Base-by-base conservation (phyloP, 53 echinoderm and acorn worm species). In the Holothuria leucospilota region DNA sequence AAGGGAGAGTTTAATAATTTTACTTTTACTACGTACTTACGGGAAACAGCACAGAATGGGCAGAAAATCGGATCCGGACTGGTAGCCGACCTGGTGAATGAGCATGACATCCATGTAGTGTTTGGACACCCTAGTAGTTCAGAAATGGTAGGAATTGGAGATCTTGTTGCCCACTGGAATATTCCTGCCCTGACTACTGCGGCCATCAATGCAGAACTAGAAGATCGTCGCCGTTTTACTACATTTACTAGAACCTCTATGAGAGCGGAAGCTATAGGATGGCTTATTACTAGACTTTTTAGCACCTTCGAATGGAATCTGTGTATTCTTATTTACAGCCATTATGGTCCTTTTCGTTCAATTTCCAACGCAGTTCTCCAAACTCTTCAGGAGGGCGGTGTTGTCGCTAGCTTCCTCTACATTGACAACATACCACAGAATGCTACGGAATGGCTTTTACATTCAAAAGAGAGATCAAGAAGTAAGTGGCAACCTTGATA, bases 141-240 rank as follows among this genome's bases (percentile, higher is more conserved):
- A 42, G 75, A 75, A 27, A 75, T 75, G 75, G 20, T n/a, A 13
- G 51, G 75, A 13, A 52, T 75, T 5, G 75, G 38, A 12, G 75
- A 75, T 75, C 27, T 75, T 12, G 75, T 75, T n/a, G 25, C 49
- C 23, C 39, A 74, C 74, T 90, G 90, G 90, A 71, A 86, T 39
- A 42, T 90, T 8, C 63, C 90, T 23, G 86, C 86, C 38, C 11
- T 90, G 20, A 69, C 84, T 14, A 38, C 59, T 38, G 86, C 80
- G 34, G 62, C 78, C 20, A 74, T 86, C 29, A 38, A 79, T 1
- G 23, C 25, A 0, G 85, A 77, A 25, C 61, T 94, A 38, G 89
- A 91, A 21, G 90, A 94, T 59, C 91, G 91, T 20, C 38, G 39
- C 2, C 87, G 94, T 4, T 91, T 63, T 51, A 75, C 85, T 10